phyloP scores from a whole-genome alignment of 1,140 invertebrate species.

The Drosophila subobscura region DNA sequence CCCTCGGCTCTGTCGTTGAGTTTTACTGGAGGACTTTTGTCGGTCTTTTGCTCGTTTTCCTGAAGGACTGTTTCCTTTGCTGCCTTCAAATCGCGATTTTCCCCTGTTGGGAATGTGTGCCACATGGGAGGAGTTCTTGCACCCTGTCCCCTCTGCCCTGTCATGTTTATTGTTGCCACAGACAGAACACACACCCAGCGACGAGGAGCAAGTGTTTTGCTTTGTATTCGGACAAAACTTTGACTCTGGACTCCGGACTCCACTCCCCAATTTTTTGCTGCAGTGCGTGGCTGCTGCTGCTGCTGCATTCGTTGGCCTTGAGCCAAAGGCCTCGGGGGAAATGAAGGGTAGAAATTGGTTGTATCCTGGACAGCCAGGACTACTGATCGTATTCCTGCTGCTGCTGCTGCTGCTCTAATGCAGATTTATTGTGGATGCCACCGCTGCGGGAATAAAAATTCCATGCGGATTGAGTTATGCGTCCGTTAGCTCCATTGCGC shows the following conservation, averaged over 20 bases:
- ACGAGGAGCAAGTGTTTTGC: conserved; percentile 50
- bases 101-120: conserved; percentile 31
- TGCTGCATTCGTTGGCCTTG: conserved; percentile 53
- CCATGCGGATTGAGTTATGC: conserved; percentile 81
- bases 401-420: conserved; percentile 54
- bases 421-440: conserved; percentile 81
- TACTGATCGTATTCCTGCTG: not conserved
- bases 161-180: conserved; percentile 38
- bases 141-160: conserved; percentile 4
- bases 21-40: too few relatives aligned
- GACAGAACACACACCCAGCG: conserved; percentile 45
- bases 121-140: conserved; percentile 12
- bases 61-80: conserved; percentile 26
- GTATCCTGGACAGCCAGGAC: not conserved
- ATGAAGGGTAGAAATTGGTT: conserved; percentile 3
- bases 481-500: conserved; percentile 74
- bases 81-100: conserved; percentile 32
- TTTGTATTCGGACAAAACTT: conserved; percentile 53
- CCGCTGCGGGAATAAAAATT: conserved; percentile 81
- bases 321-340: conserved; percentile 45
- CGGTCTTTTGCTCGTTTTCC: not conserved
- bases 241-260: conserved; percentile 9
- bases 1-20: too few relatives aligned
- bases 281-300: conserved; percentile 46
- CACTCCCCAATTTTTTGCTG: conserved; percentile 21